A percentile compares a stretch with the other conserved stretches of the same genome.
phyloP scores from a whole-genome alignment of 2,113 vertebrate genomes.

The Psephotus haematonotus region DNA sequence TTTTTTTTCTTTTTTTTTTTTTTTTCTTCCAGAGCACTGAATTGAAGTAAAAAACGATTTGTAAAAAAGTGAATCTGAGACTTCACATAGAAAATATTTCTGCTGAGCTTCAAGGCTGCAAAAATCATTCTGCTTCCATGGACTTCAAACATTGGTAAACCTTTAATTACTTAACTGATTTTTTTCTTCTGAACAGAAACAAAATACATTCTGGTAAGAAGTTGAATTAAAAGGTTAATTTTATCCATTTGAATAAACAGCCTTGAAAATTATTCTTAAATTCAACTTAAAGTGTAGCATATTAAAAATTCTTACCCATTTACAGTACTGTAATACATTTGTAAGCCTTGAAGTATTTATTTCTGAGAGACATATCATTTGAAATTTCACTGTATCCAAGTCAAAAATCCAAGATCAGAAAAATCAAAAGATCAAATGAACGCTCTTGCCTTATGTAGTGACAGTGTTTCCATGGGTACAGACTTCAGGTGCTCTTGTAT shows the following conservation, averaged over 20 bases:
- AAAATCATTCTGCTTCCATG: neutral
- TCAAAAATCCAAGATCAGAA: neutral
- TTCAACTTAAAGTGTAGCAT: neutral
- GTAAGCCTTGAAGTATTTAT: neutral
- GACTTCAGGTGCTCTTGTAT: neutral
- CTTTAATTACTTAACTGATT: neutral
- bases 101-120: neutral
- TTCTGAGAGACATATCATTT: neutral
- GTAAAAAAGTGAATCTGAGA: neutral
- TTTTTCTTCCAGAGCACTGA: neutral
- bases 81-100: neutral
- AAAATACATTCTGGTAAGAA: neutral
- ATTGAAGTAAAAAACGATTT: neutral
- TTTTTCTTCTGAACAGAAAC: neutral
- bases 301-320: neutral
- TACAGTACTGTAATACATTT: neutral
- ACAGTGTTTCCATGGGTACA: slow-evolving; percentile 14
- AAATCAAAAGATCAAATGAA: neutral
- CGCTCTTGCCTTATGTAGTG: neutral
- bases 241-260: neutral
- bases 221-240: neutral
- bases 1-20: neutral
- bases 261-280: neutral
- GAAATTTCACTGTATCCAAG: neutral
- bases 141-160: neutral